Evolutionary conservation across 2,113 vertebrate genomes (phyloP), one percentile per base, ranked within the genome.

Genomic region (Centropus unirufus): DNA sequence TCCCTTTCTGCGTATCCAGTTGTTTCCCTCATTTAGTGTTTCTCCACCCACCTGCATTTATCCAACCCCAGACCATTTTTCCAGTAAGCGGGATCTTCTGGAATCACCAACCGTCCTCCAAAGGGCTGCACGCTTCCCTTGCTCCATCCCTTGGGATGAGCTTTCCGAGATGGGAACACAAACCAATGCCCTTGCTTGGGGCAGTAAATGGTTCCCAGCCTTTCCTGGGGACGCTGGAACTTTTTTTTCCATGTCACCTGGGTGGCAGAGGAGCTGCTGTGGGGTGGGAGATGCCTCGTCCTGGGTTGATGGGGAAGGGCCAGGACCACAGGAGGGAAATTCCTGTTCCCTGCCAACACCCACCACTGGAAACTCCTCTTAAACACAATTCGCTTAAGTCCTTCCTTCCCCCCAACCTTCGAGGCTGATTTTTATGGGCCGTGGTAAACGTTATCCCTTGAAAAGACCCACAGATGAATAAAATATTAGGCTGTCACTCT

Each of bases 401-500:
- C 21, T 22, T 49, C 23, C 12, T 20, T 23, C 24, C 44, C 54
- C 93, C 77, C 46, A 83, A 96, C 91, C 77, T 17, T 80, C 44
- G 19, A 34, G 70, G 70, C 59, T 92, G 87, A 77, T 93, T 90
- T 75, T 95, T 90, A 94, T 84, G 90, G 86, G 52, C 77, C 49
- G 82, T 69, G 92, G 91, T 96, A 95, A 95, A 97, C 76, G 90
- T 88, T 94, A 67, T 72, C 82, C 79, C 82, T 96, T 73, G 57
- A 52, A 69, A 92, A 93, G 75, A 87, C 83, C 79, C 92, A 68
- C 73, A 80, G 92, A 87, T 94, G 95, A 91, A 95, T 97, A 63
- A 83, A 87, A 96, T 97, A 95, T 91, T 87, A 80, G 86, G 85
- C 90, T 85, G 83, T 95, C 94, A 72, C 51, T 96, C 69, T 34